phyloP scores from a whole-genome alignment of 2,888 invertebrate genomes.

The Lysandra bellargus region DNA sequence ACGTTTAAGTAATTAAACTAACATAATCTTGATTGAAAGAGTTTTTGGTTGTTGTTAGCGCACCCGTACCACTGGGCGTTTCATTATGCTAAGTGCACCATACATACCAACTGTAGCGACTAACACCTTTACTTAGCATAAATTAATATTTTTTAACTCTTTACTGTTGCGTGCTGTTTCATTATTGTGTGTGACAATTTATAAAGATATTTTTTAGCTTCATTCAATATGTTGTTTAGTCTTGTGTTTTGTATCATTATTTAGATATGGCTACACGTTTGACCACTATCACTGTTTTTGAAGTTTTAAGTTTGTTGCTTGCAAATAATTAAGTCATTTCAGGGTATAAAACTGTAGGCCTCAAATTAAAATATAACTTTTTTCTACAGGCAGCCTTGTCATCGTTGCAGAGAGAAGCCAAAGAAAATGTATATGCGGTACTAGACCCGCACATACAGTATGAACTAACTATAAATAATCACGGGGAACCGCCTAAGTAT shows the following conservation, averaged over 20 bases:
- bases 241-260: background rate
- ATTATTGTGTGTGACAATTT: background rate
- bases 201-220: too few relatives aligned
- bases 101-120: background rate
- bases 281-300: background rate
- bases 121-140: conserved; percentile 6
- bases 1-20: conserved; percentile 30
- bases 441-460: conserved; percentile 78
- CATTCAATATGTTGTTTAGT: background rate
- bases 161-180: background rate
- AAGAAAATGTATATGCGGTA: conserved; percentile 80
- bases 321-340: background rate
- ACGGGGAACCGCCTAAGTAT: conserved; percentile 77
- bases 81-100: conserved; percentile 54
- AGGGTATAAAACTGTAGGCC: background rate
- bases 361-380: background rate
- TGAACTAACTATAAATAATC: conserved; percentile 77
- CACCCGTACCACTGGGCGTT: conserved; percentile 47
- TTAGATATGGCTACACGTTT: conserved; percentile 5
- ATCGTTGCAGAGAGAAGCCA: conserved; percentile 78
- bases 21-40: conserved; percentile 33
- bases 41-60: conserved; percentile 42
- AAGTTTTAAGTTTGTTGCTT: background rate
- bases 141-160: conserved; percentile 6
- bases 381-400: conserved; percentile 66